Base-by-base conservation (phyloP, 2,113 vertebrate species). In the Oxygymnocypris stewartii region DNA sequence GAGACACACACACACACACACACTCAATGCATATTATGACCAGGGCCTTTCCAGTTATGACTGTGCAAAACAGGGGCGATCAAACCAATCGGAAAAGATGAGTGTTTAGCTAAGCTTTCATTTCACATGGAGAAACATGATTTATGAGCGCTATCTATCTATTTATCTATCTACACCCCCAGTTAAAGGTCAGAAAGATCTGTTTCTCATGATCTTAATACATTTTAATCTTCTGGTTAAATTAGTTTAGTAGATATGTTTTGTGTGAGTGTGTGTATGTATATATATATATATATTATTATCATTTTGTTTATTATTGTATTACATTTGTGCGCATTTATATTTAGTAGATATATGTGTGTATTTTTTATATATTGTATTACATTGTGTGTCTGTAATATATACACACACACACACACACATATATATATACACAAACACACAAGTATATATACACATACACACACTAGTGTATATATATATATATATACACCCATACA, bases 11-110 rank as follows among this genome's bases (percentile, higher is more conserved):
- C 67, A 81, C 84, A 67, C 28, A 14, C 63, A 31, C 25, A 13
- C 65, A 37, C 65, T 67, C 69, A 82, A 20, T 69, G 65, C 37
- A 85, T 59, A 79, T 59, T 47, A 13, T 76, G 84, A 83, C 35
- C 76, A 28, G 73, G 88, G 86, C 69, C 88, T 77, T 86, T 86
- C 35, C 11, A 69, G 76, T 37, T 85, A 86, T 85, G 85, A 82
- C 85, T 87, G 82, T 90, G 63, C 6, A 80, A 25, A 90, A 74
- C 82, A 74, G 51, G 20, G 54, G 42, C 69, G 25, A 51, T 86
- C n/a, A 44, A 85, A 79, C 25, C 20, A 40, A 65, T 67, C 44
- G 7, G 18, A 31, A 49, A 28, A 25, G 16, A 61, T 82, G 4
- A 75, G 9, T 61, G 63, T 61, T n/a, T 40, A 31, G 28, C 28